Conservation (phyloP, 1,140 invertebrate genomes). For the Venustaconcha ellipsiformis region DNA sequence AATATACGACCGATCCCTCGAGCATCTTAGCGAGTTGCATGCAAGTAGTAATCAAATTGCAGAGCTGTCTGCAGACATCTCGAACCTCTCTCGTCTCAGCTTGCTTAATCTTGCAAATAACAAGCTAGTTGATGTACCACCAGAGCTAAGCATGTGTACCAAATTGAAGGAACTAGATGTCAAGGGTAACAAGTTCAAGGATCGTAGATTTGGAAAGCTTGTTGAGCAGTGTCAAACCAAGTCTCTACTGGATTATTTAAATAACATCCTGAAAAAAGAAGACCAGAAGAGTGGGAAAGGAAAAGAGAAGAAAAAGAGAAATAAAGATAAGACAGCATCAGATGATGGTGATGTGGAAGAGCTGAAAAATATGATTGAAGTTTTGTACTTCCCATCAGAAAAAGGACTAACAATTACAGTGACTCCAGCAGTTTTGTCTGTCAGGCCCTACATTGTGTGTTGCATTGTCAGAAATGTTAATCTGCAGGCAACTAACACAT, state of each 20-base stretch:
- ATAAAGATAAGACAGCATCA: constrained; percentile 37
- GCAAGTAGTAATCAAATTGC: constrained; percentile 78
- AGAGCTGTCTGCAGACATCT: constrained; percentile 75
- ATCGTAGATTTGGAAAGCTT: constrained; percentile 80
- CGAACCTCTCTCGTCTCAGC: constrained; percentile 75
- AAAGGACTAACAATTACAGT: constrained; percentile 74
- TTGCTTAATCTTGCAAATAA: constrained; percentile 80
- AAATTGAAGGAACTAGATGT: constrained; percentile 78
- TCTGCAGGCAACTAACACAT: constrained; percentile 74
- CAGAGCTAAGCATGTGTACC: constrained; percentile 75
- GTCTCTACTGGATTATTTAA: constrained; percentile 61
- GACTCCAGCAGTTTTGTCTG: constrained; percentile 71
- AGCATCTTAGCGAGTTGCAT: constrained; percentile 78
- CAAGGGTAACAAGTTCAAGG: constrained; percentile 80
- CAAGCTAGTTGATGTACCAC: constrained; percentile 74
- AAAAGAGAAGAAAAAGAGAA: constrained; percentile 53
- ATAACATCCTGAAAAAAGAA: constrained; percentile 64
- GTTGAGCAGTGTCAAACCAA: constrained; percentile 67
- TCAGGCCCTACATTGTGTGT: constrained; percentile 80
- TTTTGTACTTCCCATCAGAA: constrained; percentile 71
- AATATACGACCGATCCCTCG: constrained; percentile 74
- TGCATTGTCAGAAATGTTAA: constrained; percentile 79
- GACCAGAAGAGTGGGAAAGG: constrained; percentile 65
- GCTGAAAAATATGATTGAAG: constrained; percentile 61
- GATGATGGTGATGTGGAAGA: constrained; percentile 49